Conservation (phyloP, 2,113 vertebrate genomes). For the Chionodraco myersi region DNA sequence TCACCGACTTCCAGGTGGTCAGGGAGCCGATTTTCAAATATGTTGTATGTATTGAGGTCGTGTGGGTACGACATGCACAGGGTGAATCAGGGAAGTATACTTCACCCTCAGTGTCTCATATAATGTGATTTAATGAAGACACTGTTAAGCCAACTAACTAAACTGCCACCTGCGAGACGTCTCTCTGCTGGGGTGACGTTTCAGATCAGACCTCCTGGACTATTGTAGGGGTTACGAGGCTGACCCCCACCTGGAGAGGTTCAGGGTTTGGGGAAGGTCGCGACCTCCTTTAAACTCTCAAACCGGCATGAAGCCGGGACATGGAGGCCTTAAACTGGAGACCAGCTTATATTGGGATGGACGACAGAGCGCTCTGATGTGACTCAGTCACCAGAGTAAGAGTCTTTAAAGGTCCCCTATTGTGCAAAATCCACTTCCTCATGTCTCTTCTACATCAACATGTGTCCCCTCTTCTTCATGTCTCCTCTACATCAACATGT, state of each 20-base stretch:
- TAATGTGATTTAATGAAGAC: too few species aligned
- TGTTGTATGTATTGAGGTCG: too few species aligned
- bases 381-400: neutral
- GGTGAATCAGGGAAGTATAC: too few species aligned
- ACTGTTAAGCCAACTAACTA: neutral
- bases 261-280: slow-evolving; percentile 22
- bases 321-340: slow-evolving; percentile 11
- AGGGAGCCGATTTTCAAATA: too few species aligned
- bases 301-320: neutral
- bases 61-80: too few species aligned
- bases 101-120: neutral
- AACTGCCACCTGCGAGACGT: neutral
- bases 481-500: too few species aligned
- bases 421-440: too few species aligned
- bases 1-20: too few species aligned
- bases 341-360: slow-evolving; percentile 4
- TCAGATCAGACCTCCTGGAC: slow-evolving; percentile 28
- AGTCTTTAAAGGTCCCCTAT: too few species aligned
- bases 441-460: too few species aligned
- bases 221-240: slow-evolving; percentile 20
- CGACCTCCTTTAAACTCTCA: slow-evolving; percentile 12
- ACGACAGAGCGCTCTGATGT: neutral
- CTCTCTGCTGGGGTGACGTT: neutral
- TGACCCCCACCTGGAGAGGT: slow-evolving; percentile 23
- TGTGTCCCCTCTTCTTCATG: too few species aligned